These are phyloP conservation scores for Hybos culiciformis DNA, from an alignment of 2,888 invertebrate genomes.

Conservation along the genomic window DNA sequence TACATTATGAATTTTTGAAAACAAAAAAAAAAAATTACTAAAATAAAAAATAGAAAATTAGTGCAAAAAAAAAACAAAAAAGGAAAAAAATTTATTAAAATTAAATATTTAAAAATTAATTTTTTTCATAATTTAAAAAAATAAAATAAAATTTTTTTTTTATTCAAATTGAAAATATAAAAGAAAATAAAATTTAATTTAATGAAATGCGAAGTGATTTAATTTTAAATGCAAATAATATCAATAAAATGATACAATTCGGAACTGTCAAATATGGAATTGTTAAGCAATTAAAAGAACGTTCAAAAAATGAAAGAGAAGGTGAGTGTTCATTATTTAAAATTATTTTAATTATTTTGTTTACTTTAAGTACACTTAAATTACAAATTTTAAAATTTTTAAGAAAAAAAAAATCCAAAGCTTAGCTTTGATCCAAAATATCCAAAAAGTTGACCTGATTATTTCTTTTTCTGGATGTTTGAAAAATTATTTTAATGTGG, in stretches of 20 bases:
- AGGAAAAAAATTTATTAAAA: conserved; percentile 9
- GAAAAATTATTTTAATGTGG: too few species aligned
- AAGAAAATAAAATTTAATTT: conserved; percentile 30
- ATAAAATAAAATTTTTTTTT: neutral
- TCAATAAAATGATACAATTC: conserved; percentile 47
- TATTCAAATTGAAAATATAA: too few species aligned
- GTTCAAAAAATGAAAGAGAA: conserved; percentile 31
- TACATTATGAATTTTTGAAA: too few species aligned
- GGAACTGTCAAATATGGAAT: conserved; percentile 51
- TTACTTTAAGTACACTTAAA: too few species aligned
- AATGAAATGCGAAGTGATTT: conserved; percentile 38
- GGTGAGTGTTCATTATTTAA: conserved; percentile 23
- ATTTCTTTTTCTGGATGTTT: too few species aligned
- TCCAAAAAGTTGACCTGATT: too few species aligned
- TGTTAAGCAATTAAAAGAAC: conserved; percentile 38
- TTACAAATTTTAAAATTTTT: too few species aligned
- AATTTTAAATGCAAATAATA: conserved; percentile 36
- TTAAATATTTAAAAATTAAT: neutral
- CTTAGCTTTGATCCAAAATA: too few species aligned
- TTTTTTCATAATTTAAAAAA: neutral
- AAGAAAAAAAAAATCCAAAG: too few species aligned
- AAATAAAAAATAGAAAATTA: neutral
- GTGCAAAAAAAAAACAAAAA: conserved; percentile 7
- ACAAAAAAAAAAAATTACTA: too few species aligned
- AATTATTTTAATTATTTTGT: neutral